phyloP scores from a whole-genome alignment of 1,140 invertebrate species.

The Asbolus verrucosus region DNA sequence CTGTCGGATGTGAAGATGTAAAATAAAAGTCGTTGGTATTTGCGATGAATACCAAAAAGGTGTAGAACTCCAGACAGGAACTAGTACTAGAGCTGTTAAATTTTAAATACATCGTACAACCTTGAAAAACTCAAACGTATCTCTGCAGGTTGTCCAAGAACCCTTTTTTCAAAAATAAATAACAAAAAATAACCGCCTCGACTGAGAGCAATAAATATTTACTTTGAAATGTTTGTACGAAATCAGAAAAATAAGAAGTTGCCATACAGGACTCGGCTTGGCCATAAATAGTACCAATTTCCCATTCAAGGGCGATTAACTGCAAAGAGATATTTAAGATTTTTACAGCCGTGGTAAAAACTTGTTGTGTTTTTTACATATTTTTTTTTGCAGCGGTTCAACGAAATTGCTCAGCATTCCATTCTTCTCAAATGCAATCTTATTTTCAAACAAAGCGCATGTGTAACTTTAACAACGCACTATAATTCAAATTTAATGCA shows the following conservation, averaged over 20 bases:
- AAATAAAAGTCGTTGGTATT: constrained; percentile 21
- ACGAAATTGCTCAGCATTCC: constrained; percentile 39
- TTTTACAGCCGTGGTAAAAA: constrained; percentile 42
- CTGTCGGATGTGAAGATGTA: constrained; percentile 37
- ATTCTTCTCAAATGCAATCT: constrained; percentile 22
- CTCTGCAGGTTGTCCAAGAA: constrained; percentile 12
- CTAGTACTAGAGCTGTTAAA: constrained; percentile 40
- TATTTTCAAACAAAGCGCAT: constrained; percentile 26
- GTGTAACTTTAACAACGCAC: constrained; percentile 1
- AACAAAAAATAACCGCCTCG: constrained; percentile 17
- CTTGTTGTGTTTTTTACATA: constrained; percentile 32
- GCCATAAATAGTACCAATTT: constrained; percentile 40
- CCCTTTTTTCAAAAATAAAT: constrained; percentile 13
- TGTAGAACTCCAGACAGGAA: constrained; percentile 42
- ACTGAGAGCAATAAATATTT: constrained; percentile 22
- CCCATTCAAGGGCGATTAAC: constrained; percentile 41
- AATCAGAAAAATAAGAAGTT: constrained; percentile 31
- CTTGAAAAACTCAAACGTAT: constrained; percentile 43
- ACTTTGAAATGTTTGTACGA: constrained; percentile 10
- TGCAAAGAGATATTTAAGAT: constrained; percentile 38
- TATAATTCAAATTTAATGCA: constrained; percentile 12
- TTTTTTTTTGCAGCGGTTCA: constrained; percentile 10
- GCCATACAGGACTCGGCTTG: constrained; percentile 3
- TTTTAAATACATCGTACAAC: constrained; percentile 41
- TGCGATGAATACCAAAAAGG: constrained; percentile 41